phyloP scores from a whole-genome alignment of 2,888 invertebrate species.

The Seira musarum region DNA sequence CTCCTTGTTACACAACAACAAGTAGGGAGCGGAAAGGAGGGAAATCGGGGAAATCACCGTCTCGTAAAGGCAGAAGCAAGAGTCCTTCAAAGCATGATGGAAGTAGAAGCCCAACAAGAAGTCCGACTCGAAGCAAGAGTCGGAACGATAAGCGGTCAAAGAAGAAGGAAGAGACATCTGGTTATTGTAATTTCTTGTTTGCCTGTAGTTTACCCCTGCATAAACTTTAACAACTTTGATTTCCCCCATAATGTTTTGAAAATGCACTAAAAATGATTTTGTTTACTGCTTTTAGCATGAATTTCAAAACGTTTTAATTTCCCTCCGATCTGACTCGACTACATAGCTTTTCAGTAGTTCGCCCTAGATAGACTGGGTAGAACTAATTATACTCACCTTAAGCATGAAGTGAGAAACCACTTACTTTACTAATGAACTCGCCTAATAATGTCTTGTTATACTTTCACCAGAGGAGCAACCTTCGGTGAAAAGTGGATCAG shows the following conservation, averaged over 20 bases:
- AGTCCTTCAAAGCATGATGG: conserved; percentile 48
- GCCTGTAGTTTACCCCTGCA: conserved; percentile 45
- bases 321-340: conserved; percentile 21
- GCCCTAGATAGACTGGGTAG: conserved; percentile 52
- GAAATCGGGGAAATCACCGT: conserved; percentile 53
- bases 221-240: no score
- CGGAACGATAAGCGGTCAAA: conserved; percentile 61
- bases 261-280: background rate
- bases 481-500: conserved; percentile 53
- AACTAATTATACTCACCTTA: conserved; percentile 31
- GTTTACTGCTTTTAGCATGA: no score
- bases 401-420: conserved; percentile 2
- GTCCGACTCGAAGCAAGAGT: conserved; percentile 68
- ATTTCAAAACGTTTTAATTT: conserved; percentile 29
- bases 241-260: background rate
- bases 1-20: background rate
- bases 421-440: no score
- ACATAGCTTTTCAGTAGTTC: conserved; percentile 52
- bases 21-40: conserved; percentile 35
- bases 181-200: conserved; percentile 52
- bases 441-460: no score
- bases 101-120: conserved; percentile 59
- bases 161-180: conserved; percentile 65
- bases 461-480: conserved; percentile 39
- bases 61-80: conserved; percentile 57